Base-by-base conservation (phyloP, 2,888 invertebrate genomes). In the Anarsia innoxiella region DNA sequence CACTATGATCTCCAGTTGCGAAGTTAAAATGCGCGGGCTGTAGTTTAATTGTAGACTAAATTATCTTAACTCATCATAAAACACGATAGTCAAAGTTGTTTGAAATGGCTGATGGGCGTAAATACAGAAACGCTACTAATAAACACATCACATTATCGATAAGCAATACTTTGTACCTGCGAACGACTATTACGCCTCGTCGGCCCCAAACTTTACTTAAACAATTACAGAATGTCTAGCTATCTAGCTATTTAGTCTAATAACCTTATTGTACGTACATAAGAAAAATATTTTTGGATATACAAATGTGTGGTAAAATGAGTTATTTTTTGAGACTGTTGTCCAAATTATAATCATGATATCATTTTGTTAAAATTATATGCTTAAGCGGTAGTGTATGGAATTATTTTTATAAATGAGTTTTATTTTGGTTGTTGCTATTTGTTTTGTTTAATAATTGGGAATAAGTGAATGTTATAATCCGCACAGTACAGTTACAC, bases 321-420 rank as follows among this genome's bases (percentile, higher is more conserved):
- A 59, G 59, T 73, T 80, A 79, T 78, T 80, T 82, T 80, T 82
- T 74, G 77, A 80, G 77, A 82, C 75, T 80, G 74, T 79, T 79
- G 72, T 78, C 78, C 68, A 74, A 77, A 77, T 73, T 67, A 54
- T 63, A 59, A 68, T 72, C 67, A 62, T 69, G 68, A 58, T 57
- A 59, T 59, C 50, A 46, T 69, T 76, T 65, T 71, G 66, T 74
- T 72, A 52, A 64, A 67, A 65, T 63, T 67, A 59, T 67, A 68
- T 69, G 66, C 54, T 49, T 54, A 54, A 59, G 55, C 48, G 47
- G 43, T 51, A 58, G 57, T 63, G 52, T 68, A 66, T 66, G 66
- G 77, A 79, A 76, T 77, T 77, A 69, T 78, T 76, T 75, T 75
- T 76, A 65, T 73, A 64, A 56, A 62, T 54, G 47, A 61, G 48